Evolutionary conservation across 2,888 invertebrate species (phyloP).

Genomic region (Clepsis dumicolana): DNA sequence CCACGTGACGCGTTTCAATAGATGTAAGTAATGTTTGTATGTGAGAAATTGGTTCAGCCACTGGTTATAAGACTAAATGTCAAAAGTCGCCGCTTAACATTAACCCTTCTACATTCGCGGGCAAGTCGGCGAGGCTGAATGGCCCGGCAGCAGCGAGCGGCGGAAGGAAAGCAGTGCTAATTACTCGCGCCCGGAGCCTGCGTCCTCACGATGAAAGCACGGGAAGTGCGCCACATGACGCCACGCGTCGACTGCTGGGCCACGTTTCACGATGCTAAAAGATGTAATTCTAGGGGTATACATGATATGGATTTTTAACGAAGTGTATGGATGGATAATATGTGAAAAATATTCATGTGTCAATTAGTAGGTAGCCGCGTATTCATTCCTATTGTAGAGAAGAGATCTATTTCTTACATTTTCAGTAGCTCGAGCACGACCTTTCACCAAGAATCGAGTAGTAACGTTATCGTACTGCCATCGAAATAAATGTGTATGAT

Average conservation of each 20-base stretch:
- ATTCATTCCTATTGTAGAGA: too few relatives aligned
- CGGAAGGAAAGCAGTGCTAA: constrained; percentile 83
- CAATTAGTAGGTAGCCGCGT: too few relatives aligned
- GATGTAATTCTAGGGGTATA: neutral
- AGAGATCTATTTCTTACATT: too few relatives aligned
- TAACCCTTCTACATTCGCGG: constrained; percentile 6
- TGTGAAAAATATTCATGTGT: too few relatives aligned
- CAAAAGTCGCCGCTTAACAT: neutral
- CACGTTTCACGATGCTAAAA: neutral
- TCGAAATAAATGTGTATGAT: too few relatives aligned
- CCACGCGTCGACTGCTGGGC: constrained; percentile 14
- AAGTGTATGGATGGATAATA: neutral
- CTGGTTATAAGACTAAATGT: neutral
- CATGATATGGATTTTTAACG: neutral
- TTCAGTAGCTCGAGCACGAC: too few relatives aligned
- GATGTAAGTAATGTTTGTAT: too few relatives aligned
- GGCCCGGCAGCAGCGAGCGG: constrained; percentile 60
- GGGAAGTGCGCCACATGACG: constrained; percentile 51
- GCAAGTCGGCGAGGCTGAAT: constrained; percentile 8
- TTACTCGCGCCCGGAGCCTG: constrained; percentile 69
- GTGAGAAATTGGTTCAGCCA: too few relatives aligned
- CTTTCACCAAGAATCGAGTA: too few relatives aligned
- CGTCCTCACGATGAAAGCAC: constrained; percentile 53
- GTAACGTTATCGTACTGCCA: too few relatives aligned
- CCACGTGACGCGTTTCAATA: constrained; percentile 33